Evolutionary conservation across 2,113 vertebrate species (phyloP).

Genomic region (Rhinolophus ferrumequinum): DNA sequence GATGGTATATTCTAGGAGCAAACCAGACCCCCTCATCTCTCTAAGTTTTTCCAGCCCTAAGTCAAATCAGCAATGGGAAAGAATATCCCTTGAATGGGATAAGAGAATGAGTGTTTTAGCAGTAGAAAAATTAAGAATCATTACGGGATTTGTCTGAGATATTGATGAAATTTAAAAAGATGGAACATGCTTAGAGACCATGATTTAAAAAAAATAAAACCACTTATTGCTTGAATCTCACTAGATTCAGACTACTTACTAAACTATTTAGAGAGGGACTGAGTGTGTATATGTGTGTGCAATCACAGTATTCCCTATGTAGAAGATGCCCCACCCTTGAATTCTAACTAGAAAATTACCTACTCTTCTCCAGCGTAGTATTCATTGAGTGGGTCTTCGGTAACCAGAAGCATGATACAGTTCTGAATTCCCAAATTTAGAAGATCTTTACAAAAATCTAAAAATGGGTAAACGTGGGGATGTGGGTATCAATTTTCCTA

Average conservation of each 20-base stretch:
- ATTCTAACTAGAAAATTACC: neutral
- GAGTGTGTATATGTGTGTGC: neutral
- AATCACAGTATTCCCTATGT: no score
- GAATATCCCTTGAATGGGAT: neutral
- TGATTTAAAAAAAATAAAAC: neutral
- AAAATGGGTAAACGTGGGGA: neutral
- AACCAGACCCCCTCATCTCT: neutral
- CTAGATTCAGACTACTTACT: neutral
- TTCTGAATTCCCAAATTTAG: neutral
- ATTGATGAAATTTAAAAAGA: neutral
- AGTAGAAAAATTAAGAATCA: neutral
- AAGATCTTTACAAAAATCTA: neutral
- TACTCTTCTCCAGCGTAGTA: no score
- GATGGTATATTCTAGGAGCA: neutral
- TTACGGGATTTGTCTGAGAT: neutral
- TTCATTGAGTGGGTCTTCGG: neutral
- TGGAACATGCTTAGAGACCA: neutral
- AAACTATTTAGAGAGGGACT: neutral
- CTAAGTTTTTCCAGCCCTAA: neutral
- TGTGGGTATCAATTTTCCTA: neutral
- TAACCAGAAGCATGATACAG: neutral
- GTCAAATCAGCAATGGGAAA: neutral
- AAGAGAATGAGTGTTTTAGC: neutral
- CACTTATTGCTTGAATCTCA: neutral
- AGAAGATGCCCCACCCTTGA: rapidly evolving